Base-by-base conservation (phyloP, 2,797 vertebrate species). In the Takifugu rubripes region DNA sequence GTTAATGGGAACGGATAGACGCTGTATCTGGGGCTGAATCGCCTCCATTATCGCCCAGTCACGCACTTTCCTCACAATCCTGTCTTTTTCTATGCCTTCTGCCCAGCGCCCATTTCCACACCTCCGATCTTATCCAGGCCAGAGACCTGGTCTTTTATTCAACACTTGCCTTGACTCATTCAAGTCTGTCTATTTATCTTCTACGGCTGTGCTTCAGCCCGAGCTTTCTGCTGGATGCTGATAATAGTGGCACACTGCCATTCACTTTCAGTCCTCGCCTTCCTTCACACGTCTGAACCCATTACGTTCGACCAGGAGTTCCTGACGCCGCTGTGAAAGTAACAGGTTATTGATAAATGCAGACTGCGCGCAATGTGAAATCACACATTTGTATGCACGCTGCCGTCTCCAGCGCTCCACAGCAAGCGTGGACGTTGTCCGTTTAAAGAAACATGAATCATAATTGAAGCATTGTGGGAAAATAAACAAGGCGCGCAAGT, bases 1-100 rank as follows among this genome's bases (percentile, higher is more conserved):
- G 59, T 79, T 75, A 81, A 79, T 72, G 76, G 75, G 81, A 77
- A 68, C 65, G 68, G 76, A 81, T 82, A 60, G 46, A 82, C 82
- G 75, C 56, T 65, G 52, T 66, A 63, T 72, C 67, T 10, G 2
- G 59, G 57, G 55, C 59, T 75, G 68, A 74, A 77, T 79, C 72
- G 56, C 75, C 72, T 81, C 69, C 21, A 67, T 79, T 74, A 79
- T 71, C 76, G 70, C 61, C 62, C 53, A 64, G 52, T 77, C 71
- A 75, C 6, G 3, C 68, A 72, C 58, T 52, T 67, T 57, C 74
- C 50, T 66, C 51, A 27, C 62, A 62, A 66, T 65, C 66, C 56
- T 62, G 51, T 70, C 44, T 63, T 44, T 59, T 47, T 59, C 45
- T 9, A 54, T 56, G 29, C 48, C 64, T 63, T 58, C 50, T 17